Evolutionary conservation across 2,888 invertebrate genomes (phyloP), one percentile per base, ranked within the genome.

Genomic region (Eudasyphora cyanicolor): DNA sequence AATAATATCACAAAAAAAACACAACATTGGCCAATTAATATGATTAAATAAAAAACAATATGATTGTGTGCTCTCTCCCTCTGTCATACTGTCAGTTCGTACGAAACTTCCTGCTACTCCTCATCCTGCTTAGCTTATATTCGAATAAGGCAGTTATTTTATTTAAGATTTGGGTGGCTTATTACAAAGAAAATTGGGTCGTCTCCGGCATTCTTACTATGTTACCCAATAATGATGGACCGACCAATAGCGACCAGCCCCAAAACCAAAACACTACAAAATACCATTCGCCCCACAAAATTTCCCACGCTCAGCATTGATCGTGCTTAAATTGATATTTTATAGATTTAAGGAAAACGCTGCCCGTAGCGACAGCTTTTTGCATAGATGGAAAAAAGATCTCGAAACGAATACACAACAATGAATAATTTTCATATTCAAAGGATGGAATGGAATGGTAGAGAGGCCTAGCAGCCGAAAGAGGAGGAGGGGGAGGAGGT

Each of bases 241-340:
- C n/a, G n/a, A 21, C 14, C 19, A 21, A 8, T 7, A 17, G 14
- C 51, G 19, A 32, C 67, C 35, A 38, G 35, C 51, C 54, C 54
- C 57, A n/a, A n/a, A n/a, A n/a, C n/a, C n/a, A n/a, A n/a, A n/a
- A n/a, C n/a, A 60, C 42, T 38, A 38, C 14, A 75, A 74, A 76
- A 74, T 82, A 79, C 70, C 70, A 79, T 78, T 62, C 76, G 38
- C 67, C 35, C 67, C 21, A 24, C n/a, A 70, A 75, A 84, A 81
- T 84, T 84, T 84, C 84, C 84, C 84, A 84, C 84, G 84, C 81
- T 84, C 78, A 81, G 67, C 73, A 78, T 84, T 81, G 84, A 84
- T 84, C 84, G 84, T 84, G 84, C 84, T 84, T 84, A 84, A 84
- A 84, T 84, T 84, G 84, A 84, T 84, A 84, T 84, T 84, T 84